Conservation (phyloP, 2,797 vertebrate species). For the Scyliorhinus canicula region DNA sequence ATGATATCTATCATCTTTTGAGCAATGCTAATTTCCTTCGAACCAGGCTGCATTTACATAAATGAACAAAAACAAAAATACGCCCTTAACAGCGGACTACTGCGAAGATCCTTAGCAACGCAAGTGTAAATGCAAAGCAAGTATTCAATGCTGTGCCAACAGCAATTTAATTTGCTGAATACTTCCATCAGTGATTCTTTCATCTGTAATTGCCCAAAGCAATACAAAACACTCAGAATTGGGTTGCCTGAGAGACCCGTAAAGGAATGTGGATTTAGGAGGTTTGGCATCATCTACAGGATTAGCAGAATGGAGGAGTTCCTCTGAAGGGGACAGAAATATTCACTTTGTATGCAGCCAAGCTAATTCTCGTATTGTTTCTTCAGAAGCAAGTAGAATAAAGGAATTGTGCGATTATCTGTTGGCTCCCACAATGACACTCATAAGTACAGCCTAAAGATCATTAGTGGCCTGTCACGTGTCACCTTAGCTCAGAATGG, state of each 20-base stretch:
- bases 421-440: neutral
- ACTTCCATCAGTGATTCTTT: neutral
- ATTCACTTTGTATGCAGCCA: neutral
- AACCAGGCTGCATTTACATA: neutral
- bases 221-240: neutral
- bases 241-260: neutral
- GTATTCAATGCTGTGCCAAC: neutral
- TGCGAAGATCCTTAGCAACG: neutral
- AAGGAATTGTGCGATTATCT: neutral
- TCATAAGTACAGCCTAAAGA: neutral
- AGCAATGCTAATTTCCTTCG: neutral
- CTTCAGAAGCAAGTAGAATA: constrained; percentile 1
- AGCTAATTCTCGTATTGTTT: constrained; percentile 26
- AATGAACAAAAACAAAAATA: neutral
- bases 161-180: constrained; percentile 15
- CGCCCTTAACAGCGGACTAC: neutral
- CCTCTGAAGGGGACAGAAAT: neutral
- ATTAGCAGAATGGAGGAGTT: neutral
- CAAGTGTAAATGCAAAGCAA: neutral
- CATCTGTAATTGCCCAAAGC: neutral
- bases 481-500: neutral
- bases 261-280: constrained; percentile 22
- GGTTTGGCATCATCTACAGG: neutral
- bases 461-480: neutral
- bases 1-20: neutral